Percentiles rank a stretch among this genome's conserved stretches.
Evolutionary conservation across 2,888 invertebrate genomes (phyloP).

Genomic region (Limnephilus auricula): DNA sequence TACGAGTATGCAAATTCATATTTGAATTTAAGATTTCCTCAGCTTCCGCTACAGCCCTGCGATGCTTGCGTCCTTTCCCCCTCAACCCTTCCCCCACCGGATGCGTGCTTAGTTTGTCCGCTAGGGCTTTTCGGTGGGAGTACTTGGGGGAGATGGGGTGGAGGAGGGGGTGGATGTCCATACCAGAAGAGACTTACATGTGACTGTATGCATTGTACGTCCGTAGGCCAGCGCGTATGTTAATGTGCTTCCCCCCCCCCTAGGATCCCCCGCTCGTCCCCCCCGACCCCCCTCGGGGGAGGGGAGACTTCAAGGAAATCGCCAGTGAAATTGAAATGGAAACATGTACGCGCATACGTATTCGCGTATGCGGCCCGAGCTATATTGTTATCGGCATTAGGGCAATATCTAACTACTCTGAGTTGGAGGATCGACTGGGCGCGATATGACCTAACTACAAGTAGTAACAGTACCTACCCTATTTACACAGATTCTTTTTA

Average conservation of each 20-base stretch:
- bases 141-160: conserved; percentile 18
- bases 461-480: background rate
- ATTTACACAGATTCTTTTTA: background rate
- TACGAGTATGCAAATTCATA: conserved; percentile 16
- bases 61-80: conserved; percentile 50
- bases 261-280: conserved; percentile 17
- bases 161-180: conserved; percentile 62
- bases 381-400: conserved; percentile 43
- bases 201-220: conserved; percentile 66
- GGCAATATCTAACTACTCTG: conserved; percentile 16
- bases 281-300: conserved; percentile 4
- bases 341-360: conserved; percentile 45
- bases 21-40: conserved; percentile 19
- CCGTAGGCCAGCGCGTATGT: conserved; percentile 63
- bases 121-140: conserved; percentile 47
- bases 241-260: conserved; percentile 60
- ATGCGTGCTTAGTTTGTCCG: conserved; percentile 66
- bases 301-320: conserved; percentile 63
- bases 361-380: conserved; percentile 38
- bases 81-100: conserved; percentile 59
- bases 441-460: background rate
- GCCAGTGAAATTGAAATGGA: conserved; percentile 66
- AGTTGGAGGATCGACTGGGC: background rate
- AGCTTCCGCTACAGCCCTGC: conserved; percentile 50
- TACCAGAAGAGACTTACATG: conserved; percentile 66